phyloP scores from a whole-genome alignment of 2,888 invertebrate species.

The Hipparchia sbordonii region DNA sequence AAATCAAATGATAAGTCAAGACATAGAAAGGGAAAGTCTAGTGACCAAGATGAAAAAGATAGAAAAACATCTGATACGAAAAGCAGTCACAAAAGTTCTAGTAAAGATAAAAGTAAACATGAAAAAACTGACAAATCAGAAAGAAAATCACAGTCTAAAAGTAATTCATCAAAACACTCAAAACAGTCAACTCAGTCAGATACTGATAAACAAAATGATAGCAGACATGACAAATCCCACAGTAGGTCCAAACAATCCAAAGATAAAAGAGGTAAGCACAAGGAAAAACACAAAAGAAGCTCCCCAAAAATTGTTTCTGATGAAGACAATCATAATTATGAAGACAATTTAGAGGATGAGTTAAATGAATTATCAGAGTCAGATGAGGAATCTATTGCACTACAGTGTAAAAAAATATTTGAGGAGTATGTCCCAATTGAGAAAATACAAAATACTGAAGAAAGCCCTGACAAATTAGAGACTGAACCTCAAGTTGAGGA shows the following conservation, averaged over 20 bases:
- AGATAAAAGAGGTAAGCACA: slow-evolving; percentile 50
- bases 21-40: slow-evolving; percentile 51
- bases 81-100: slow-evolving; percentile 63
- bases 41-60: slow-evolving; percentile 53
- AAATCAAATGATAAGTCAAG: slow-evolving; percentile 47
- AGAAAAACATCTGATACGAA: slow-evolving; percentile 55
- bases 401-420: slow-evolving; percentile 94
- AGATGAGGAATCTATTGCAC: slow-evolving; percentile 88
- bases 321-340: slow-evolving; percentile 52
- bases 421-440: slow-evolving; percentile 87
- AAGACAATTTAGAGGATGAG: slow-evolving; percentile 51
- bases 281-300: slow-evolving; percentile 44
- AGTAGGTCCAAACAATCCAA: slow-evolving; percentile 59
- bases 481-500: slow-evolving; percentile 63
- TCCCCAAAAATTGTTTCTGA: slow-evolving; percentile 45
- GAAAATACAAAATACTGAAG: slow-evolving; percentile 56
- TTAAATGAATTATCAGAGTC: slow-evolving; percentile 77
- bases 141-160: slow-evolving; percentile 50
- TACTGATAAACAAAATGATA: slow-evolving; percentile 52
- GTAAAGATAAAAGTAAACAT: slow-evolving; percentile 57
- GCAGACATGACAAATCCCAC: slow-evolving; percentile 51
- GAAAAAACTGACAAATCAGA: slow-evolving; percentile 59
- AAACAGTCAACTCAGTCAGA: slow-evolving; percentile 44
- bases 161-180: slow-evolving; percentile 33
- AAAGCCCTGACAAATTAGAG: slow-evolving; percentile 47